These are phyloP conservation scores for Notospermus geniculatus DNA, from an alignment of 1,140 invertebrate species.

Conservation along the genomic window DNA sequence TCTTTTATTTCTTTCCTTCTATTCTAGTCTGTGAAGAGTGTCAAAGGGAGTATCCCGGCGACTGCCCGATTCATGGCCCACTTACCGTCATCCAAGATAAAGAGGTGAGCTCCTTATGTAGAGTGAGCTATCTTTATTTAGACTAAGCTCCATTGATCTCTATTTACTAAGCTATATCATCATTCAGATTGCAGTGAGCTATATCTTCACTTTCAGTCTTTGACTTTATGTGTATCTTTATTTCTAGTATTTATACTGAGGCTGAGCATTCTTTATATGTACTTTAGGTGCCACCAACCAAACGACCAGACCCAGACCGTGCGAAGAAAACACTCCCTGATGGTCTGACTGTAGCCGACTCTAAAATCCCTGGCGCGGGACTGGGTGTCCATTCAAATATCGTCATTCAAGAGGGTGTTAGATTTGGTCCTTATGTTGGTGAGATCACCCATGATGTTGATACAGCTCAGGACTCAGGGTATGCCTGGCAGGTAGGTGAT, in stretches of 20 bases:
- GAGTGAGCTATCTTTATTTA: too few relatives aligned
- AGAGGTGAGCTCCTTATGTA: conserved; percentile 22
- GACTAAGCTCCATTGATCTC: too few relatives aligned
- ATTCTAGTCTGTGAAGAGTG: conserved; percentile 35
- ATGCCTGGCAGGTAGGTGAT: conserved; percentile 32
- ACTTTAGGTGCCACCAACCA: too few relatives aligned
- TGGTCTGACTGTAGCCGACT: not conserved
- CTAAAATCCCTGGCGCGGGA: conserved; percentile 4
- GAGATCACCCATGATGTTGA: conserved; percentile 18
- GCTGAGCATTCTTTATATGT: too few relatives aligned
- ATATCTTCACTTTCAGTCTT: not conserved
- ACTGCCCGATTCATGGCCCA: conserved; percentile 29
- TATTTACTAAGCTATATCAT: too few relatives aligned
- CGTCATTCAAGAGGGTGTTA: not conserved
- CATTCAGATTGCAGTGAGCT: too few relatives aligned
- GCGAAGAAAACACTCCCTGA: not conserved
- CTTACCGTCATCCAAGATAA: conserved; percentile 21
- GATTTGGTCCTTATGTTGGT: conserved; percentile 37
- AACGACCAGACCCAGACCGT: not conserved
- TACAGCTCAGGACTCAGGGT: conserved; percentile 30
- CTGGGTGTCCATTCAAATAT: not conserved
- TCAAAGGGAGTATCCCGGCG: conserved; percentile 30
- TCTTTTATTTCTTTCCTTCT: not conserved
- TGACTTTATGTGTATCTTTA: not conserved
- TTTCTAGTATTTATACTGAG: too few relatives aligned